A percentile compares a stretch with the other conserved stretches of the same genome.
phyloP scores from a whole-genome alignment of 2,888 invertebrate species.

The Athalia cordata region DNA sequence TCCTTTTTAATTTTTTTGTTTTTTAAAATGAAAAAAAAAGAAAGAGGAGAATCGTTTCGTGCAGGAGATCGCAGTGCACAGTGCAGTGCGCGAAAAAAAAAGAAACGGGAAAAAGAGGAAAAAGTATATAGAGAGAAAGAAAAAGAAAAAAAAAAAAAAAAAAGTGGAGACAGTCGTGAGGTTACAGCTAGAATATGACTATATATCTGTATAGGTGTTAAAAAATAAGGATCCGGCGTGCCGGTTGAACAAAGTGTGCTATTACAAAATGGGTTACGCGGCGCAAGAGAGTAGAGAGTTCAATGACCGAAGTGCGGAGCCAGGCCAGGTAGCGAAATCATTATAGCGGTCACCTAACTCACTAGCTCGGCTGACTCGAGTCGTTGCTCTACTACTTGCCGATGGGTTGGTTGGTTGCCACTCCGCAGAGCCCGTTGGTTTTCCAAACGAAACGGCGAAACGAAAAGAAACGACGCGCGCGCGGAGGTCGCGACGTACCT shows the following conservation, averaged over 20 bases:
- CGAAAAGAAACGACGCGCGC: background rate
- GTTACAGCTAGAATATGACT: conserved; percentile 3
- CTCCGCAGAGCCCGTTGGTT: conserved; percentile 43
- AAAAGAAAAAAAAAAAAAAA: conserved; percentile 15
- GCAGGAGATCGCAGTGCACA: no score
- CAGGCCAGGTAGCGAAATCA: conserved; percentile 65
- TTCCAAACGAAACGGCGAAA: no score
- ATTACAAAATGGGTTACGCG: conserved; percentile 74
- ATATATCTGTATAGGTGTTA: background rate
- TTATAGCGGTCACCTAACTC: conserved; percentile 60
- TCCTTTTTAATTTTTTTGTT: no score
- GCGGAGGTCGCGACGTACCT: background rate
- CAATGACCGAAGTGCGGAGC: conserved; percentile 67
- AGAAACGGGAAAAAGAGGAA: conserved; percentile 1
- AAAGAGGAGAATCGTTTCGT: background rate
- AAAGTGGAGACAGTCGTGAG: conserved; percentile 25
- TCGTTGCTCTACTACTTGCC: conserved; percentile 39
- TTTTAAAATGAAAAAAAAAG: background rate
- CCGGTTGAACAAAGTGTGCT: conserved; percentile 71
- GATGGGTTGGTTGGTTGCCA: no score
- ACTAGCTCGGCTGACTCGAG: conserved; percentile 47
- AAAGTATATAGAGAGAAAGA: background rate
- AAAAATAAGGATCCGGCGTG: conserved; percentile 62
- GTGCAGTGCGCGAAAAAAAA: no score
- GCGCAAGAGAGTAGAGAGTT: conserved; percentile 70